Evolutionary conservation across 2,113 vertebrate genomes (phyloP).

Genomic region (Heterotilapia buettikoferi): DNA sequence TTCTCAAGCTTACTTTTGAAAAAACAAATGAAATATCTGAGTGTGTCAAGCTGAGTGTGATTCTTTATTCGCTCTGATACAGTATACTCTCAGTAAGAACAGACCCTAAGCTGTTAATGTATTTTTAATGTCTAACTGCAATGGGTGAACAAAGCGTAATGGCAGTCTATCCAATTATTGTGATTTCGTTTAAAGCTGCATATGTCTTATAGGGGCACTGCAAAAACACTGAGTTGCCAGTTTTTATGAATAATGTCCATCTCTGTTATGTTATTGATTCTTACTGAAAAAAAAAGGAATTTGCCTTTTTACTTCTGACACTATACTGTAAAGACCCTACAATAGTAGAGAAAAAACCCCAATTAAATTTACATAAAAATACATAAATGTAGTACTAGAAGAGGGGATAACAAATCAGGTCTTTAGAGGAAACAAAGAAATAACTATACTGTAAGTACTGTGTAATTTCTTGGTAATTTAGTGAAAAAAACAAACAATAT

Average conservation of each 20-base stretch:
- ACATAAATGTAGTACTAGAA: background rate
- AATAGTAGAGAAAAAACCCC: rapidly evolving
- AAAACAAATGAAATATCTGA: background rate
- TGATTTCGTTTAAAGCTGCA: background rate
- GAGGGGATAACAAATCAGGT: background rate
- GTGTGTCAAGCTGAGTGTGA: background rate
- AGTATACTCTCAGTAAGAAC: background rate
- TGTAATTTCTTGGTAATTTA: background rate
- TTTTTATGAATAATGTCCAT: background rate
- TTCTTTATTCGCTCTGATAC: background rate
- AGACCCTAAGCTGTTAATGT: background rate
- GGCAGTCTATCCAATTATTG: background rate
- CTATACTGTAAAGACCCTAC: background rate
- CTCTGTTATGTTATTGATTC: background rate
- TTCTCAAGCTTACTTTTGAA: background rate
- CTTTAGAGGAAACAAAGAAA: background rate
- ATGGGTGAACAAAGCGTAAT: background rate
- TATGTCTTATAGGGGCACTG: background rate
- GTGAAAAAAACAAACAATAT: background rate
- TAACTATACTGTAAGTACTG: background rate
- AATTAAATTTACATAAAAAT: background rate
- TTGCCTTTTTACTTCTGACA: background rate
- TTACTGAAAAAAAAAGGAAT: background rate
- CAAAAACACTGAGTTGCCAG: background rate
- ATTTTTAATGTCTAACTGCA: background rate